Percentiles rank a stretch among this genome's conserved stretches.
These are phyloP conservation scores for Halocynthia aurantium DNA, from an alignment of 23 tunicate genomes.

Conservation along the genomic window DNA sequence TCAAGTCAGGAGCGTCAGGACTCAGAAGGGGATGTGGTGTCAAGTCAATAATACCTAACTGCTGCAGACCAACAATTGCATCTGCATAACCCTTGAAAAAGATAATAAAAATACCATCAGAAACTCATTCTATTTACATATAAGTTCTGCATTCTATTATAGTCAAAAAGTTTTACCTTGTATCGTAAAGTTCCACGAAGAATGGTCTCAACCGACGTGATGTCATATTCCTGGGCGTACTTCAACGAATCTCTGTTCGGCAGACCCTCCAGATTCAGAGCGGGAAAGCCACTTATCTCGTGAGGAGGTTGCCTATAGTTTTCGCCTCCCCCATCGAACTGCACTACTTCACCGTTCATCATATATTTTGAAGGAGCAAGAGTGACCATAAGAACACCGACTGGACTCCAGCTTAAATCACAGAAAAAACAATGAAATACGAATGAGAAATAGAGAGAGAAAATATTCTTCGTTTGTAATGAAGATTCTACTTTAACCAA, in stretches of 20 bases:
- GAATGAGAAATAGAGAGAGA: too few species aligned
- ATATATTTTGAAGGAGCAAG: slow-evolving; percentile 82
- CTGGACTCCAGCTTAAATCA: slow-evolving; percentile 81
- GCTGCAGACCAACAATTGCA: slow-evolving; percentile 47
- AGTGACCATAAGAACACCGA: slow-evolving; percentile 73
- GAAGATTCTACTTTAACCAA: too few species aligned
- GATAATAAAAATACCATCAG: not conserved
- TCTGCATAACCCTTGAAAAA: slow-evolving; percentile 58
- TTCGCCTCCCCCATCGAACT: slow-evolving; percentile 64
- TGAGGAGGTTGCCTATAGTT: slow-evolving; percentile 42
- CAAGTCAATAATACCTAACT: slow-evolving; percentile 43
- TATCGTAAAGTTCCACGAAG: slow-evolving; percentile 91
- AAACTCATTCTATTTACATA: not conserved
- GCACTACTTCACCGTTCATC: slow-evolving; percentile 44
- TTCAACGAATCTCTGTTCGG: slow-evolving; percentile 92
- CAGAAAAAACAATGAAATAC: too few species aligned
- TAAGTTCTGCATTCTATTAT: not conserved
- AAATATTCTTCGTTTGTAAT: too few species aligned
- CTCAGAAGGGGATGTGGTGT: slow-evolving; percentile 18
- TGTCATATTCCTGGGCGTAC: slow-evolving; percentile 73
- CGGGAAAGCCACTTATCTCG: slow-evolving; percentile 77
- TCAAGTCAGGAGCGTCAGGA: slow-evolving; percentile 25
- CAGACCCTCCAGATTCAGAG: slow-evolving; percentile 87
- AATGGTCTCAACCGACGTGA: slow-evolving; percentile 54
- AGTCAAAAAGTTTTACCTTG: slow-evolving; percentile 41